These are phyloP conservation scores for Pterocles burchelli DNA, from an alignment of 2,113 vertebrate species.

Conservation along the genomic window DNA sequence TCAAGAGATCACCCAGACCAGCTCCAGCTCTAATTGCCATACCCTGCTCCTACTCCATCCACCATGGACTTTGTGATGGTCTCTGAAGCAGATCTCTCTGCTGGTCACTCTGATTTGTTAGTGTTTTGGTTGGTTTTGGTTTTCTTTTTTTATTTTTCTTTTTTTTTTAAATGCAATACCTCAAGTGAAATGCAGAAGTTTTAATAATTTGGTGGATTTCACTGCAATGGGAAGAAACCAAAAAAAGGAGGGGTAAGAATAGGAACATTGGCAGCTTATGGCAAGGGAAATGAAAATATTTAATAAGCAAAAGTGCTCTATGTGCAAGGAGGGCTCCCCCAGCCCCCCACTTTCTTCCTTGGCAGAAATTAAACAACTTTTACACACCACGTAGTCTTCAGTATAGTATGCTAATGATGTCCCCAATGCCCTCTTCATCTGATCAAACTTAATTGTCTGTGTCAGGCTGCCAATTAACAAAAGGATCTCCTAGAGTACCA, in stretches of 20 bases:
- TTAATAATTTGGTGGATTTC: conserved; percentile 60
- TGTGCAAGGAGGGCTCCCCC: conserved; percentile 43
- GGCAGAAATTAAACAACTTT: conserved; percentile 82
- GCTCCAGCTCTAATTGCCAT: background rate
- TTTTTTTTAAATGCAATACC: background rate
- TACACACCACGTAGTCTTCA: conserved; percentile 77
- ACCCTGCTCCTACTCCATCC: background rate
- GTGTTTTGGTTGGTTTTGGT: background rate
- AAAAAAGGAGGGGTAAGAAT: conserved; percentile 38
- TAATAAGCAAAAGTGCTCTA: conserved; percentile 57
- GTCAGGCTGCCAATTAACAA: conserved; percentile 84
- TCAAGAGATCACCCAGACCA: background rate
- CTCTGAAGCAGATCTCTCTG: background rate
- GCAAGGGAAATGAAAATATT: conserved; percentile 69
- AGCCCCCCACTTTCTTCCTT: conserved; percentile 65
- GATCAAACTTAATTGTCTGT: conserved; percentile 85
- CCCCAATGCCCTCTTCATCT: conserved; percentile 81
- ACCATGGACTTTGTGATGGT: background rate
- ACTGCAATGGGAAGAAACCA: conserved; percentile 34
- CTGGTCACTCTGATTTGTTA: background rate
- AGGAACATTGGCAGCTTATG: background rate
- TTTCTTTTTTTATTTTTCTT: background rate
- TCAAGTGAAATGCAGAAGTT: conserved; percentile 49
- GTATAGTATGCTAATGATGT: conserved; percentile 80
- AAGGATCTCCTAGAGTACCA: conserved; percentile 74